Evolutionary conservation across 2,888 invertebrate genomes (phyloP).

Genomic region (Harpalus rubripes): DNA sequence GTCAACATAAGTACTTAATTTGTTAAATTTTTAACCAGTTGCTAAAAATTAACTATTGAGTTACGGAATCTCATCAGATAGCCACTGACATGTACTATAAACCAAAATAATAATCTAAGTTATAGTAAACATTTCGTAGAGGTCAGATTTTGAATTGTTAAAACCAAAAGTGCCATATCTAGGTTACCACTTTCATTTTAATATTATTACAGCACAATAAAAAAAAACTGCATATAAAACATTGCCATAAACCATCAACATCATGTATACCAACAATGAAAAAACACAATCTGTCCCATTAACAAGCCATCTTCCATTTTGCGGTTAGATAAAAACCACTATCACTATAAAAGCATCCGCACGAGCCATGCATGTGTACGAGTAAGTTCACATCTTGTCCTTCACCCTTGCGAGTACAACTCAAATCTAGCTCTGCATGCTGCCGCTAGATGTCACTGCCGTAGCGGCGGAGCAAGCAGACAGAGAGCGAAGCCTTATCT

Average conservation of each 20-base stretch:
- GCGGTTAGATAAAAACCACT: background rate
- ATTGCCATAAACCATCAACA: background rate
- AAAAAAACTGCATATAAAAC: background rate
- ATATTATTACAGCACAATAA: background rate
- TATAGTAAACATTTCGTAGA: too few relatives aligned
- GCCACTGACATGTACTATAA: too few relatives aligned
- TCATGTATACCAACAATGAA: conserved; percentile 3
- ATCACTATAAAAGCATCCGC: conserved; percentile 5
- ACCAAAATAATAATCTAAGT: too few relatives aligned
- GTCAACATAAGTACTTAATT: too few relatives aligned
- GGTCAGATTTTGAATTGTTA: too few relatives aligned
- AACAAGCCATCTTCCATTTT: background rate
- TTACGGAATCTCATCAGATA: too few relatives aligned
- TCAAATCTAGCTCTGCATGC: background rate
- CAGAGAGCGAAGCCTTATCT: background rate
- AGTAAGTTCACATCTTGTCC: background rate
- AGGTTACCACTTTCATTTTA: background rate
- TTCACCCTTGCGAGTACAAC: background rate
- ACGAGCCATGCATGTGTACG: background rate
- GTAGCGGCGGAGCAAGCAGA: background rate
- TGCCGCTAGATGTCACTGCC: conserved; percentile 35
- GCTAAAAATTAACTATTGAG: too few relatives aligned
- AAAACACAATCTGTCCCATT: conserved; percentile 2
- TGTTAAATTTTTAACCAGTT: too few relatives aligned
- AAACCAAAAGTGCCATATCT: background rate